Evolutionary conservation across 2,797 vertebrate genomes (phyloP).

Genomic region (Pantherophis alleghaniensis): DNA sequence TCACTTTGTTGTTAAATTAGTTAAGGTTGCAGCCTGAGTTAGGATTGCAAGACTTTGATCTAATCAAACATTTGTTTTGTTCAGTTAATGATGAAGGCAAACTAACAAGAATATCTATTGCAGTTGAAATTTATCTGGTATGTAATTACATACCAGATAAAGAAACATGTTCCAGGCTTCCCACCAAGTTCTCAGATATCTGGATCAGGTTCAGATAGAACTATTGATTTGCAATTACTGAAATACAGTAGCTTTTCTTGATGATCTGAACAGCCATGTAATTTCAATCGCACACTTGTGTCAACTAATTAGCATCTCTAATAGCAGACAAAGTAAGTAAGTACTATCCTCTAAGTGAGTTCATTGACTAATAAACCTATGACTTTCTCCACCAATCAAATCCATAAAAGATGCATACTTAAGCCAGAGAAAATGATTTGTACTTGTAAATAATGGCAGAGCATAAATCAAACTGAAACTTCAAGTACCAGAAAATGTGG

Average conservation of each 20-base stretch:
- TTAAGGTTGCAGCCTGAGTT: not conserved
- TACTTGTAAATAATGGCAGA: not conserved
- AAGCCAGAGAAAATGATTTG: not conserved
- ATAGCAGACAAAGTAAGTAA: not conserved
- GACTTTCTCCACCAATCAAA: not conserved
- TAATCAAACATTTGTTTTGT: not conserved
- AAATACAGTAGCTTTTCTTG: not conserved
- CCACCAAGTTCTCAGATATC: not conserved
- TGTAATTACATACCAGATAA: not conserved
- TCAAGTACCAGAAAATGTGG: not conserved
- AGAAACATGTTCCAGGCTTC: not conserved
- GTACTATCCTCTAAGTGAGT: not conserved
- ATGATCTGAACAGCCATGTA: conserved; percentile 9
- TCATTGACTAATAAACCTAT: not conserved
- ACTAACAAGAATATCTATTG: not conserved
- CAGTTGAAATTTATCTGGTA: not conserved
- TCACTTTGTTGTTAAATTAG: not conserved
- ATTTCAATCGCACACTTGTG: not conserved
- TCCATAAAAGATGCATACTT: not conserved
- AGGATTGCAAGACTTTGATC: not conserved
- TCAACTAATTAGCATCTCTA: not conserved
- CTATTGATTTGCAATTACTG: conserved; percentile 15
- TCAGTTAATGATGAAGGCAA: not conserved
- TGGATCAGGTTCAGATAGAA: conserved; percentile 13
- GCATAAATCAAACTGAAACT: not conserved